These are phyloP conservation scores for Eupithecia subfuscata DNA, from an alignment of 2,888 invertebrate genomes.

Conservation along the genomic window DNA sequence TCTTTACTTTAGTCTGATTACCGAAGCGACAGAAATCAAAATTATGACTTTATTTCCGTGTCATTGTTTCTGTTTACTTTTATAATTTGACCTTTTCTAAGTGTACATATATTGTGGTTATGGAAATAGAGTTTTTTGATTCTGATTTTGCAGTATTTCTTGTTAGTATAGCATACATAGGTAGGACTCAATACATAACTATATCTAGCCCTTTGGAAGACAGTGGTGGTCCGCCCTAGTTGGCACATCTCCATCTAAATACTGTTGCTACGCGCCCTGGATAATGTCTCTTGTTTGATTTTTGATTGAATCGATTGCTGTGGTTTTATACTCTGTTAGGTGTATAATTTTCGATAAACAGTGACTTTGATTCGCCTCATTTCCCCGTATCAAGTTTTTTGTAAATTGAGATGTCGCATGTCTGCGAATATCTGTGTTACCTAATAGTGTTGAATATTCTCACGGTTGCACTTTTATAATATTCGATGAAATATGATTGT, in stretches of 20 bases:
- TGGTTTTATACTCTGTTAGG: not conserved
- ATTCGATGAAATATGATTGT: conserved; percentile 14
- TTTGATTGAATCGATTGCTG: not conserved
- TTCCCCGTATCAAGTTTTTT: not conserved
- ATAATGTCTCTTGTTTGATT: conserved; percentile 18
- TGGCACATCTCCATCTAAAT: conserved; percentile 58
- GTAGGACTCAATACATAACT: not conserved
- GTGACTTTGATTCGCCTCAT: not conserved
- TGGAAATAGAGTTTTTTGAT: too few species aligned
- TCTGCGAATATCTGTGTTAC: not conserved
- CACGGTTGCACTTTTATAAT: conserved; percentile 22
- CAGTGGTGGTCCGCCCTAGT: conserved; percentile 54
- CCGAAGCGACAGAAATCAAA: too few species aligned
- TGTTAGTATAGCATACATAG: not conserved
- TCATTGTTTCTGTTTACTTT: too few species aligned
- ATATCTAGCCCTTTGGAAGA: conserved; percentile 31
- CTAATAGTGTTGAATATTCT: conserved; percentile 18
- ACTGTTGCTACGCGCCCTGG: conserved; percentile 43
- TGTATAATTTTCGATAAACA: not conserved
- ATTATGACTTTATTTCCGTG: too few species aligned
- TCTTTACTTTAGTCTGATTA: too few species aligned
- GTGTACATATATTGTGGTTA: too few species aligned
- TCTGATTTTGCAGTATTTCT: too few species aligned
- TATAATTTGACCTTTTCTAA: too few species aligned
- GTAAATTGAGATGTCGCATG: not conserved